These are phyloP conservation scores for Spinus olivaceus DNA, from an alignment of 2,797 vertebrate species.

Conservation along the genomic window DNA sequence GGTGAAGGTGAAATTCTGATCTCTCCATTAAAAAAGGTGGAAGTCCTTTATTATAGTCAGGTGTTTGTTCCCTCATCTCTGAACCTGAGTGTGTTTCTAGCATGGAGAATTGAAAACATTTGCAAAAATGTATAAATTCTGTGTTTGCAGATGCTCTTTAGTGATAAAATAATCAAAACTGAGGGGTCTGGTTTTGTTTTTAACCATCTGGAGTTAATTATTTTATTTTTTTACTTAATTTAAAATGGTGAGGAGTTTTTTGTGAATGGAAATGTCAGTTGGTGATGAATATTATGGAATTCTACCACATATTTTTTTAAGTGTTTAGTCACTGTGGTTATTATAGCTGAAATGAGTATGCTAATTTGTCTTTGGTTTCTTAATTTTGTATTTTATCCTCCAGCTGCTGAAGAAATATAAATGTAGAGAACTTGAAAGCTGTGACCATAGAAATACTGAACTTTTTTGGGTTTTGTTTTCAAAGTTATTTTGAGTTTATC, in stretches of 20 bases:
- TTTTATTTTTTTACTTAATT: background rate
- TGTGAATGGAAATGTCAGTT: background rate
- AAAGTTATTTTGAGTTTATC: conserved; percentile 46
- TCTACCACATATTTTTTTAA: background rate
- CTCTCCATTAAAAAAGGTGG: background rate
- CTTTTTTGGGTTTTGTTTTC: conserved; percentile 63
- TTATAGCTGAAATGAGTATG: background rate
- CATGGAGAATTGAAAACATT: background rate
- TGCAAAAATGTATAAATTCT: background rate
- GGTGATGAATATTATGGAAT: background rate
- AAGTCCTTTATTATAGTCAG: background rate
- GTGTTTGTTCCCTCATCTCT: background rate
- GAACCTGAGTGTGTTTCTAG: background rate
- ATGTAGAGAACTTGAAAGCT: conserved; percentile 14
- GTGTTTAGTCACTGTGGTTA: background rate
- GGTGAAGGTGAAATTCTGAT: background rate
- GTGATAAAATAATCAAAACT: background rate
- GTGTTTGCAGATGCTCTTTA: background rate
- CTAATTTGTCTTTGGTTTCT: conserved; percentile 21
- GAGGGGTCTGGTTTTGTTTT: background rate
- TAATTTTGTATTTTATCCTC: background rate
- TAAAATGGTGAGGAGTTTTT: background rate
- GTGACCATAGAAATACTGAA: conserved; percentile 36
- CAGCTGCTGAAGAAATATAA: background rate
- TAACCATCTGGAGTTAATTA: background rate